Evolutionary conservation across 2,888 invertebrate genomes (phyloP), one percentile per base, ranked within the genome.

Genomic region (Sipha maydis): DNA sequence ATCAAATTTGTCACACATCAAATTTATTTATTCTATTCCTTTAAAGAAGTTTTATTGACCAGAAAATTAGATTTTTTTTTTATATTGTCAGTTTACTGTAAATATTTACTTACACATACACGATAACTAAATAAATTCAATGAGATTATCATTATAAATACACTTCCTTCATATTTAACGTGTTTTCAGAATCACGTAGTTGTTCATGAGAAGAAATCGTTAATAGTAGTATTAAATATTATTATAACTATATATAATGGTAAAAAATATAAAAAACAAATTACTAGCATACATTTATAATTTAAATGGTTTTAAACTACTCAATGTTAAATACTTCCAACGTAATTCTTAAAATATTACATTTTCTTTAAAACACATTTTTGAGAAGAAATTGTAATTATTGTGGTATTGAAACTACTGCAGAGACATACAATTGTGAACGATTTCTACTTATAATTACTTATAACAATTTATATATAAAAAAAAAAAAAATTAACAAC

Each of bases 401-500:
- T 71, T 28, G 71, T 17, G 31, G 71, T 71, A 71, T 69, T 69
- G 69, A 69, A 69, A 69, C 71, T 71, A 11, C 69, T 31, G 28
- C 28, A 28, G n/a, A 79, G 79, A 80, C 1, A 38, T n/a, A 79
- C 56, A 48, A 79, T 34, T 34, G 54, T 48, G 25, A 78, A 61
- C 61, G 61, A 67, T 80, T 80, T 80, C 67, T 80, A 80, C 67
- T 80, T n/a, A 56, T 80, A 80, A 80, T 67, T 80, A 38, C 80
- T 80, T 5, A 41, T 41, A 41, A 7, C 3, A n/a, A n/a, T n/a
- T n/a, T n/a, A n/a, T n/a, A n/a, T n/a, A n/a, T n/a, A n/a, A n/a
- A n/a, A n/a, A n/a, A n/a, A n/a, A n/a, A n/a, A n/a, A n/a, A n/a
- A n/a, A n/a, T n/a, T n/a, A n/a, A n/a, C n/a, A n/a, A n/a, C 19